Percentiles rank a stretch among this genome's conserved stretches.
Evolutionary conservation across 2,113 vertebrate species (phyloP).

Genomic region (Grammomys surdaster): DNA sequence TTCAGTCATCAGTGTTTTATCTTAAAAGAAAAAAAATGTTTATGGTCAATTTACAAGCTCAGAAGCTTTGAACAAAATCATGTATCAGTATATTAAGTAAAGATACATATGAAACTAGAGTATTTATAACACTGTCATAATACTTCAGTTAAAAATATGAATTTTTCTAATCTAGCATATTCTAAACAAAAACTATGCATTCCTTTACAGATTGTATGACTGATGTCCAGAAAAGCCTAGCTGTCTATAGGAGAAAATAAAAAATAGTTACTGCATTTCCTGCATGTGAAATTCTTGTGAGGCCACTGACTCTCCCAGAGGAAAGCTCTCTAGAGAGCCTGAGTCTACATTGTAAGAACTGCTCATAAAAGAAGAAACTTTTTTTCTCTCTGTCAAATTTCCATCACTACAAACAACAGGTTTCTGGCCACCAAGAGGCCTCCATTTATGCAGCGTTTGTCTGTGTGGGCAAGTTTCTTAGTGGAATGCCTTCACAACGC

Average conservation of each 20-base stretch:
- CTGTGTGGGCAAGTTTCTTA: conserved; percentile 47
- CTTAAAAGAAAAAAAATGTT: conserved; percentile 25
- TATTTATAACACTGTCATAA: conserved; percentile 10
- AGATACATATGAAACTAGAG: neutral
- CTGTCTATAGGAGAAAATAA: neutral
- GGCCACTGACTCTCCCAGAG: neutral
- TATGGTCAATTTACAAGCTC: neutral
- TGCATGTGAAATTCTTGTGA: neutral
- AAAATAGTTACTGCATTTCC: neutral
- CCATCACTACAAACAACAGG: conserved; percentile 26
- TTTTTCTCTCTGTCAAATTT: conserved; percentile 32
- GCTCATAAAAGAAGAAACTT: neutral
- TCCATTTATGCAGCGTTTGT: conserved; percentile 56
- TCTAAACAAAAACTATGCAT: conserved; percentile 31
- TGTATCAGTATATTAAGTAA: neutral
- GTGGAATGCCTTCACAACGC: conserved; percentile 45
- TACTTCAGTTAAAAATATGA: conserved; percentile 49
- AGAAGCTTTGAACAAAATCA: neutral
- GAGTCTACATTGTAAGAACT: neutral
- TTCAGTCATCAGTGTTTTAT: neutral
- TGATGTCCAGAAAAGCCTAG: conserved; percentile 4
- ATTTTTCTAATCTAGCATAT: conserved; percentile 26
- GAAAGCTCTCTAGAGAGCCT: neutral
- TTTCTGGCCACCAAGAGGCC: conserved; percentile 32
- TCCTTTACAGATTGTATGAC: neutral